Base-by-base conservation (phyloP, 2,797 vertebrate species). In the Vespertilio murinus region DNA sequence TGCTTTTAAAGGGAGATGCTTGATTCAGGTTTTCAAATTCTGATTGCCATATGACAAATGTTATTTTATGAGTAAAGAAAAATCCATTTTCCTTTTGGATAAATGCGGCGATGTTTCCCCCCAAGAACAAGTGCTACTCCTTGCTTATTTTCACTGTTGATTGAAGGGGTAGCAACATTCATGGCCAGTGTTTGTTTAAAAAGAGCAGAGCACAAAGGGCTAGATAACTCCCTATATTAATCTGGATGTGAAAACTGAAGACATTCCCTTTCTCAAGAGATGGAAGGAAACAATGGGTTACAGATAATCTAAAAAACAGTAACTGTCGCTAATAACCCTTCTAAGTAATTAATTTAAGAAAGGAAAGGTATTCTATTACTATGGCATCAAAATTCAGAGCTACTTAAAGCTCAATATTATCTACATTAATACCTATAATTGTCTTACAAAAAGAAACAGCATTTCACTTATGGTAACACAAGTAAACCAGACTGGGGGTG, bases 61-160 rank as follows among this genome's bases (percentile, higher is more conserved):
- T 65, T 86, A 73, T 85, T 91, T 91, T 33, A 82, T 65, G n/a
- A 86, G 42, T 22, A 54, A 80, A 92, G 74, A 85, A 92, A 92
- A 70, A 64, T 9, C 42, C 64, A 75, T 64, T 94, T 67, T 92
- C 38, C 42, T 89, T 88, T 75, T 69, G 67, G 47, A 84, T 78
- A 91, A 93, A 90, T 65, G n/a, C 28, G 78, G 40, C 59, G 74
- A 14, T 83, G 33, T 65, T 78, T 73, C 61, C 3, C 3, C 45
- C 40, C 18, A 82, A 91, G 47, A 88, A 54, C 22, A 91, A 87
- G 59, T 33, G 8, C 17, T 56, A 40, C 18, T 42, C n/a, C 18
- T 84, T 80, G 40, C 54, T 88, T 88, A 35, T 47, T 75, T 92
- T 61, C 38, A 71, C 67, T 52, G 45, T 69, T 45, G 80, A 75